Evolutionary conservation across 2,797 vertebrate species (phyloP), one percentile per base, ranked within the genome.

Genomic region (Staurois parvus): DNA sequence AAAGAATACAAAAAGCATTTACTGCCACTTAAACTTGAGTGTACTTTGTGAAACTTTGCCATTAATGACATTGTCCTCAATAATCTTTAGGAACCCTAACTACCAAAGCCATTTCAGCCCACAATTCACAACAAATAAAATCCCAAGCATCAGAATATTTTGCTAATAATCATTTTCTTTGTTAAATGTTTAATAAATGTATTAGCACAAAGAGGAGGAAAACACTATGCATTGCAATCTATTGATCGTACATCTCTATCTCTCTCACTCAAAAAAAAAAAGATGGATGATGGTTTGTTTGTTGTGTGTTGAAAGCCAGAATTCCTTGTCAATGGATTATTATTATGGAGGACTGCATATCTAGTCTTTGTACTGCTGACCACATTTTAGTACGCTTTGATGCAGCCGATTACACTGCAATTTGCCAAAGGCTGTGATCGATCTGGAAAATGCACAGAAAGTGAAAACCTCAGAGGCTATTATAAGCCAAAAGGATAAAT

Each of bases 181-280:
- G 72, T 77, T 75, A 86, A 86, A 86, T 86, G 79, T 81, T 82
- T 86, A 82, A 86, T 86, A 82, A 77, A 86, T 26, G n/a, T 86
- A 86, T 86, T 86, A 70, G 28, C 29, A 32, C 45, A 78, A 30
- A 76, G 29, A 74, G 24, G n/a, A 78, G 66, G 37, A 72, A 66
- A 82, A 77, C 62, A 62, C 48, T 72, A 69, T 30, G 72, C 67
- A 82, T 78, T 45, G 59, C 45, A 67, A 32, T 28, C 10, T 82
- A 86, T 86, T 82, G 85, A 82, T 86, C 64, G 64, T 13, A 66
- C 64, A 66, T 82, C 37, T 30, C 45, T 28, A 75, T 76, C 84
- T 42, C 17, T 68, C 62, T 52, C 48, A 52, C 48, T 52, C 48
- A 52, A 52, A 52, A 52, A 77, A 66, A 67, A 56, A 86, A 82